These are phyloP conservation scores for Aporophyla lueneburgensis DNA, from an alignment of 2,888 invertebrate species.

Conservation along the genomic window DNA sequence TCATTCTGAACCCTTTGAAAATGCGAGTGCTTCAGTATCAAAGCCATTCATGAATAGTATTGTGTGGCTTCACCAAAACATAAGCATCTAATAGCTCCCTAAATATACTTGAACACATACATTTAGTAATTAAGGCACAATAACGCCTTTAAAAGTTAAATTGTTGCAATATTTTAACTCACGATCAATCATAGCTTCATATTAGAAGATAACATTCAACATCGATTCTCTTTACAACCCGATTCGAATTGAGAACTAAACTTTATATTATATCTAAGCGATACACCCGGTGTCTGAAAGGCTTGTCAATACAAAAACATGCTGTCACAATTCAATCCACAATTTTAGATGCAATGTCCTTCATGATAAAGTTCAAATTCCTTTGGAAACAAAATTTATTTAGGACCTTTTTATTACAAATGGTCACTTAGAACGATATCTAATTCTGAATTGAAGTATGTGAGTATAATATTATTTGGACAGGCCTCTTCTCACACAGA, in stretches of 20 bases:
- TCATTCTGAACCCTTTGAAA: not conserved
- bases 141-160: constrained; percentile 23
- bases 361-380: not conserved
- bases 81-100: constrained; percentile 19
- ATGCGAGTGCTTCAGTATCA: not conserved
- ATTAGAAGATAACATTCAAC: constrained; percentile 47
- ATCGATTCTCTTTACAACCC: constrained; percentile 54
- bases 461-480: too few relatives aligned
- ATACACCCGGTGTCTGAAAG: not conserved
- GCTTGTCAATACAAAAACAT: not conserved
- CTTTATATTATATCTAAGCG: constrained; percentile 9
- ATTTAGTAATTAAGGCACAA: constrained; percentile 53
- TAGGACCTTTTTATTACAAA: not conserved
- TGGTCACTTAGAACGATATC: not conserved
- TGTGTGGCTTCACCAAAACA: not conserved
- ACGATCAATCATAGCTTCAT: constrained; percentile 61
- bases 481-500: too few relatives aligned
- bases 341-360: not conserved
- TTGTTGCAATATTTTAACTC: not conserved
- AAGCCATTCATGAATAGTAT: not conserved
- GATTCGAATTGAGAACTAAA: constrained; percentile 28
- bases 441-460: not conserved
- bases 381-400: not conserved
- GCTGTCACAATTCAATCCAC: not conserved
- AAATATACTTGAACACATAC: constrained; percentile 53